Evolutionary conservation across 2,113 vertebrate species (phyloP), one percentile per base, ranked within the genome.

Genomic region (Paratilapia polleni): DNA sequence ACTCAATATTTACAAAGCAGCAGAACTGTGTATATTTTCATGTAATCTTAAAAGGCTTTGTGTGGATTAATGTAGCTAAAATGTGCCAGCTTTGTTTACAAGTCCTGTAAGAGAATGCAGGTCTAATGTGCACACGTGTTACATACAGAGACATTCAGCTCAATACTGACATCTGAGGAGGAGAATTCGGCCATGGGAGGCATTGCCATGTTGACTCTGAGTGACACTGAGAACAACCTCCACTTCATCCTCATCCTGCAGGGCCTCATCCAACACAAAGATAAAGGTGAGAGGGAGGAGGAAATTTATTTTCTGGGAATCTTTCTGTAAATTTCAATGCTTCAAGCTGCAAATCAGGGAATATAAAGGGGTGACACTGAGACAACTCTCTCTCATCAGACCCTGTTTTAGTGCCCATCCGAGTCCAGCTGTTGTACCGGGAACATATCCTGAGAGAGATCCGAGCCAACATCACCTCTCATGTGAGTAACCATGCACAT

Each of bases 201-300:
- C 61, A 97, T 99, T 54, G 95, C 97, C 79, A 97, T 99, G 95
- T 91, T 99, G 80, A 98, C 98, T 0, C 95, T 99, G 85, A 99
- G 98, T 0, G 98, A 99, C 92, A 95, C 95, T 0, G 98, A 98
- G 93, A 97, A 97, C 95, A 98, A 98, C 88, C 95, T 99, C 73
- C 97, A 99, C 90, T 99, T 99, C 93, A 97, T 99, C 90, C 96
- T 99, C 41, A 96, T 99, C 77, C 95, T 97, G 34, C 96, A 97
- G 43, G 98, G 98, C 26, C 94, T 99, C 75, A 89, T 97, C 91
- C 95, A 95, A 66, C 94, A 96, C 5, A 77, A 73, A 2, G 86
- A 77, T 0, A 92, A 80, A 78, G 96, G 97, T 97, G 79, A 94
- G 83, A n/a, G 26, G 34, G 20, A n/a, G n/a, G 28, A 34, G 36